Conservation (phyloP, 2,888 invertebrate genomes). For the Graphium colonna region DNA sequence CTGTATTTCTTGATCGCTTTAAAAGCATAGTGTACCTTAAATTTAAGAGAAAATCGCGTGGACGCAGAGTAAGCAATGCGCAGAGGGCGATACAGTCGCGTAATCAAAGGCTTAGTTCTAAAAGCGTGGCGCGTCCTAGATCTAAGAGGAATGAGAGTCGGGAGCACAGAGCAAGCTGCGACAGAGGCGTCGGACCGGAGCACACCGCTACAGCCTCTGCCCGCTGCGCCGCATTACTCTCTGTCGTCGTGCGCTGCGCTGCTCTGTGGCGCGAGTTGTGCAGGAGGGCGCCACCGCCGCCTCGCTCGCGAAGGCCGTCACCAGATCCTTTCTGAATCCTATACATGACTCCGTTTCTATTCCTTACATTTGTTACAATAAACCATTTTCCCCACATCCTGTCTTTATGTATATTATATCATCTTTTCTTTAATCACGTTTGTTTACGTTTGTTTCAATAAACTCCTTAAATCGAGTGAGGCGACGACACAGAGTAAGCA, state of each 20-base stretch:
- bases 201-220: constrained; percentile 10
- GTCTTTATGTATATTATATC: too few relatives aligned
- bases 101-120: too few relatives aligned
- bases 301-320: constrained; percentile 4
- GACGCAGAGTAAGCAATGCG: background rate
- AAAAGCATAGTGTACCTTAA: too few relatives aligned
- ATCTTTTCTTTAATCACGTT: too few relatives aligned
- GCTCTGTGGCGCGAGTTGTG: constrained; percentile 28
- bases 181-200: constrained; percentile 6
- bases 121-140: too few relatives aligned
- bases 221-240: constrained; percentile 13
- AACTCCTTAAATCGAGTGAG: too few relatives aligned
- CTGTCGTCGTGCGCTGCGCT: constrained; percentile 18
- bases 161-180: constrained; percentile 1
- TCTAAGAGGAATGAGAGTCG: too few relatives aligned
- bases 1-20: background rate
- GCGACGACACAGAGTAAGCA: too few relatives aligned
- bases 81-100: too few relatives aligned
- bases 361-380: constrained; percentile 1
- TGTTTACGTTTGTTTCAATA: too few relatives aligned
- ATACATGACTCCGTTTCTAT: background rate
- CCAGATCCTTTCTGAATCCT: constrained; percentile 6
- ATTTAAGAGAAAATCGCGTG: too few relatives aligned
- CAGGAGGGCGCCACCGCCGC: constrained; percentile 24
- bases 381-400: too few relatives aligned